Evolutionary conservation across 2,888 invertebrate genomes (phyloP), one percentile per base, ranked within the genome.

Genomic region (Lasioglossum calceatum): DNA sequence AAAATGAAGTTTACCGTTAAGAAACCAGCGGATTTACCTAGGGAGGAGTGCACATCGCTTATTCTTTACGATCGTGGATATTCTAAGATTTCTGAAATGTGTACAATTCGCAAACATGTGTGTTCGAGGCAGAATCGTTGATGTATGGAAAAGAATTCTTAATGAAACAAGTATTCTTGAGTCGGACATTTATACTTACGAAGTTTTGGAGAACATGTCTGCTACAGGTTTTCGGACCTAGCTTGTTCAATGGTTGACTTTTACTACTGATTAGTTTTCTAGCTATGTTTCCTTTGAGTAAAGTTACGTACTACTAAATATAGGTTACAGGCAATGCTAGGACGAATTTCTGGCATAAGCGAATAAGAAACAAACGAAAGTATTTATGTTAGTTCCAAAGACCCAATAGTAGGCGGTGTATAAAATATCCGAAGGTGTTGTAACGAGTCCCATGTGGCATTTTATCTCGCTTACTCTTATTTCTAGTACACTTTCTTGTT

Each of bases 1-100:
- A 89, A 86, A 87, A 88, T 71, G 70, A 84, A 76, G 74, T 81
- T 83, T 64, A 79, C 83, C 82, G 87, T 89, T 89, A 90, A 82
- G 88, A 87, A 88, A 88, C 83, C 80, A 77, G 81, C 70, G 78
- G 87, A 88, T 86, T 88, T 85, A 47, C 70, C 81, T 86, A 54
- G 42, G 79, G 71, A 73, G 72, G 61, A 85, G 84, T 85, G 78
- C 73, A 61, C 74, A 80, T 79, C 76, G 73, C 87, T 82, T 81
- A 67, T 86, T 86, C 81, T 86, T 85, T 82, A 83, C 58, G 83
- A 71, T 89, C 77, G 78, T 87, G 81, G 81, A 75, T 81, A 75
- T 54, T 76, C 67, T 50, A 19, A 58, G 61, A 80, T 64, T 70
- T 84, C 82, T 88, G 47, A 16, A 47, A 47, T 16, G 47, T 16